phyloP scores from a whole-genome alignment of 2,113 vertebrate species.

The Petromus typicus region DNA sequence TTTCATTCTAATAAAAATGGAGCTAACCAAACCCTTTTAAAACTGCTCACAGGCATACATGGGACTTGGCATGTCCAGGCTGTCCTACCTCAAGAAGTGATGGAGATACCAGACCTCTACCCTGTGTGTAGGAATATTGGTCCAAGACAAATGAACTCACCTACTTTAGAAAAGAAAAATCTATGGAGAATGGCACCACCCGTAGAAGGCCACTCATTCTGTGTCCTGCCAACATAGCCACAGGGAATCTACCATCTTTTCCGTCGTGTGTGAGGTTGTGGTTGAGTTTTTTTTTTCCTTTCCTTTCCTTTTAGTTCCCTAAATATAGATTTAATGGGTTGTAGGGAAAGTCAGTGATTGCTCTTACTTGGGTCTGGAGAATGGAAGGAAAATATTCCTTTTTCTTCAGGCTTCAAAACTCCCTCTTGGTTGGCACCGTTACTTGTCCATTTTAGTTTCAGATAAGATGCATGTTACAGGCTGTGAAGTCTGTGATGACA shows the following conservation, averaged over 20 bases:
- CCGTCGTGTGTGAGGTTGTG: conserved; percentile 71
- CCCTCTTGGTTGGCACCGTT: not conserved
- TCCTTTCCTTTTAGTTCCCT: conserved; percentile 71
- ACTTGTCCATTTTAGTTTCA: not conserved
- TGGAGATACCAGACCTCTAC: conserved; percentile 76
- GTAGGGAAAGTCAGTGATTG: conserved; percentile 66
- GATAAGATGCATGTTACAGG: not conserved
- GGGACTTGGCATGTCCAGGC: conserved; percentile 71
- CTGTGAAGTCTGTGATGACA: not conserved
- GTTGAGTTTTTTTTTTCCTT: conserved; percentile 1
- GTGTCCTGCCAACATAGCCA: conserved; percentile 39
- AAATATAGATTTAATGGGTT: conserved; percentile 81
- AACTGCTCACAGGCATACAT: conserved; percentile 72
- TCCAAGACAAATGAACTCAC: conserved; percentile 71
- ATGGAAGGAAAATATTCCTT: conserved; percentile 63
- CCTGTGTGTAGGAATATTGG: not conserved
- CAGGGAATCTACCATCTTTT: conserved; percentile 70
- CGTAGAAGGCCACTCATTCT: not conserved
- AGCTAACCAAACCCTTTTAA: conserved; percentile 84
- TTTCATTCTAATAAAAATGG: conserved; percentile 83
- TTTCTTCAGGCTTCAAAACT: conserved; percentile 34
- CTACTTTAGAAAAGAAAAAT: conserved; percentile 38
- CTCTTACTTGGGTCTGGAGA: conserved; percentile 53
- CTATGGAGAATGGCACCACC: not conserved
- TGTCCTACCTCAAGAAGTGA: conserved; percentile 67